Percentiles rank a stretch among this genome's conserved stretches.
Evolutionary conservation across 2,888 invertebrate species (phyloP).

Genomic region (Lagria hirta): DNA sequence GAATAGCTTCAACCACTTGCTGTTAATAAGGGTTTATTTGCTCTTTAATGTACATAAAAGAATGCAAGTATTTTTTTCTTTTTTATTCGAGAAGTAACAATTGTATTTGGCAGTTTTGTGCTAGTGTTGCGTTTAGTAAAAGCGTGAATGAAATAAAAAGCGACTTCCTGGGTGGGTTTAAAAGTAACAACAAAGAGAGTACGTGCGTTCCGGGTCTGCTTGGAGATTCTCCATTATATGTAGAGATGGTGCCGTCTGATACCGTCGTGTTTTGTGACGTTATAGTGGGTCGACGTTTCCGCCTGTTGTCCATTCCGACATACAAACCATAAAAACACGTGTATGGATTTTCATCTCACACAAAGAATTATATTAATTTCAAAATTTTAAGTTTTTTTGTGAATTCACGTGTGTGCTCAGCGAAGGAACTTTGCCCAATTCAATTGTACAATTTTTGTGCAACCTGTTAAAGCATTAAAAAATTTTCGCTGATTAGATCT

Average conservation of each 20-base stretch:
- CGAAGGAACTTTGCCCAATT: too few relatives aligned
- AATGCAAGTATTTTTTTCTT: constrained; percentile 12
- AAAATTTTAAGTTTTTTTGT: too few relatives aligned
- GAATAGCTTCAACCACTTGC: too few relatives aligned
- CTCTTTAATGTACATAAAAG: too few relatives aligned
- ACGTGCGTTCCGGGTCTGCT: constrained; percentile 51
- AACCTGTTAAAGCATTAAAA: too few relatives aligned
- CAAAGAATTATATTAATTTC: too few relatives aligned
- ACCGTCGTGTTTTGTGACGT: constrained; percentile 37
- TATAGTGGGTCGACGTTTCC: constrained; percentile 36
- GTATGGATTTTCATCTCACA: constrained; percentile 31
- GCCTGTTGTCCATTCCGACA: constrained; percentile 31
- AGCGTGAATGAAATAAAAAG: constrained; percentile 46
- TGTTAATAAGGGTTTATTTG: too few relatives aligned
- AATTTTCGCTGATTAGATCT: constrained; percentile 19
- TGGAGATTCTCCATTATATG: constrained; percentile 48
- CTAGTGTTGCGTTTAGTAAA: constrained; percentile 35
- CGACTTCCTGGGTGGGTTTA: constrained; percentile 52
- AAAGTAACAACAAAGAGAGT: constrained; percentile 47
- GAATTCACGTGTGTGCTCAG: too few relatives aligned
- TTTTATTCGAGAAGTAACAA: constrained; percentile 30
- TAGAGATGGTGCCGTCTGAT: constrained; percentile 46
- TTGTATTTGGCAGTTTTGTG: constrained; percentile 37
- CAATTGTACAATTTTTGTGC: too few relatives aligned
- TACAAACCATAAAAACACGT: constrained; percentile 33